Base-by-base conservation (phyloP, 1,140 invertebrate genomes). In the Centruroides sculpturatus region DNA sequence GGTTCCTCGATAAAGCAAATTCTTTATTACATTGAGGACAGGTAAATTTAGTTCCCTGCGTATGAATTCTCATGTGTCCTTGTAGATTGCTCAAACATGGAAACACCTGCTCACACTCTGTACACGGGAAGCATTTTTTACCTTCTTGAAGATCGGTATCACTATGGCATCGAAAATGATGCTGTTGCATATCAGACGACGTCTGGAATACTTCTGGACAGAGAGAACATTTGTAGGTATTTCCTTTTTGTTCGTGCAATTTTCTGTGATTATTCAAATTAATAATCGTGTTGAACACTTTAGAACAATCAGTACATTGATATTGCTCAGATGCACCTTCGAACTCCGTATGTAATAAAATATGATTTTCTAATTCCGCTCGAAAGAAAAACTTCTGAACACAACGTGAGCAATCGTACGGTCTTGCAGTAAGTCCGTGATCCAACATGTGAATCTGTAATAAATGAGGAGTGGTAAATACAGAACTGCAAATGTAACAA, bases 301-400 rank as follows among this genome's bases (percentile, higher is more conserved):
- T 59, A 53, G 0, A 10, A 3, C n/a, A 59, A 9, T 6, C 56
- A 3, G 3, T 52, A 48, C 8, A 57, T 11, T 35, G 54, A 46
- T 6, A 34, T 11, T 53, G 51, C 0, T 53, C 35, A 47, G 52
- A 0, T 55, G 55, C 36, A 56, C 41, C 11, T 35, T 55, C 36
- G 59, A 56, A 12, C 35, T 59, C 52, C 23, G 23, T 11, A 12
- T 62, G 64, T 4, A 62, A 23, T 41, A 56, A 60, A 0, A 59
- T 55, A 71, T 95, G 92, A 70, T 95, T 92, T 64, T 93, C 88
- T 2, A 94, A 72, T 71, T 96, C 91, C 0, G 89, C 85, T 55
- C 87, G 81, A 75, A 95, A 95, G 76, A 91, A 94, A 75, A 94
- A 96, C 66, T 85, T 87, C 56, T 88, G 78, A 6, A 81, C 81